Conservation (phyloP, 2,888 invertebrate species). For the Ceriagrion tenellum region DNA sequence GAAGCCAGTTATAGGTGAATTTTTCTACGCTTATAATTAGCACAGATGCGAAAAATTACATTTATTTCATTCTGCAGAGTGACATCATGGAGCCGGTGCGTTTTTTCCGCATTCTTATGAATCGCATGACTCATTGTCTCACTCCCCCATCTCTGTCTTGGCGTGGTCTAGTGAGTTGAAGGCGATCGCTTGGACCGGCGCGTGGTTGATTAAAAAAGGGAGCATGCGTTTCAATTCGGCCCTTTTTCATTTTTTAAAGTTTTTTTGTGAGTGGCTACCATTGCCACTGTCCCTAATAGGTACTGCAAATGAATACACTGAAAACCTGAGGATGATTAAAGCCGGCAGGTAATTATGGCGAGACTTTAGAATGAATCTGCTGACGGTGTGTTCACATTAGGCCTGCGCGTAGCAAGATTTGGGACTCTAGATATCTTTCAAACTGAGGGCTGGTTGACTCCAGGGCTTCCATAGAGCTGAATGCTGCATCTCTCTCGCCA, state of each 20-base stretch:
- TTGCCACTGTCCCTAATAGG: background rate
- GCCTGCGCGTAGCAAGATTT: background rate
- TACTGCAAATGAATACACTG: background rate
- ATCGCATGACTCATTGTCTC: no score
- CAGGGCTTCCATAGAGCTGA: background rate
- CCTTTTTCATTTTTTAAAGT: background rate
- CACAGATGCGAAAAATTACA: no score
- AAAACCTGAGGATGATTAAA: background rate
- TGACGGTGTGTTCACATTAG: background rate
- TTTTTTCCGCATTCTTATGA: no score
- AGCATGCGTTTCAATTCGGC: background rate
- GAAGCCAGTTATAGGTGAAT: no score
- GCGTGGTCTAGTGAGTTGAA: background rate
- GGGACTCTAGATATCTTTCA: background rate
- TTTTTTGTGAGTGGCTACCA: background rate
- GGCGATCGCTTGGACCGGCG: background rate
- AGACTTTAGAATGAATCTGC: background rate
- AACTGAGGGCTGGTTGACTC: background rate
- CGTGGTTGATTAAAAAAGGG: slow-evolving; percentile 2
- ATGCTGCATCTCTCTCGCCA: background rate
- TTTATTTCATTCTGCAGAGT: no score
- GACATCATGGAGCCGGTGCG: no score
- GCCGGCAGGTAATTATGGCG: background rate
- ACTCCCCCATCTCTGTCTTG: no score
- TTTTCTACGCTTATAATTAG: no score